These are phyloP conservation scores for Caenorhabditis zanzibari DNA, from an alignment of 2,888 invertebrate species.

Conservation along the genomic window DNA sequence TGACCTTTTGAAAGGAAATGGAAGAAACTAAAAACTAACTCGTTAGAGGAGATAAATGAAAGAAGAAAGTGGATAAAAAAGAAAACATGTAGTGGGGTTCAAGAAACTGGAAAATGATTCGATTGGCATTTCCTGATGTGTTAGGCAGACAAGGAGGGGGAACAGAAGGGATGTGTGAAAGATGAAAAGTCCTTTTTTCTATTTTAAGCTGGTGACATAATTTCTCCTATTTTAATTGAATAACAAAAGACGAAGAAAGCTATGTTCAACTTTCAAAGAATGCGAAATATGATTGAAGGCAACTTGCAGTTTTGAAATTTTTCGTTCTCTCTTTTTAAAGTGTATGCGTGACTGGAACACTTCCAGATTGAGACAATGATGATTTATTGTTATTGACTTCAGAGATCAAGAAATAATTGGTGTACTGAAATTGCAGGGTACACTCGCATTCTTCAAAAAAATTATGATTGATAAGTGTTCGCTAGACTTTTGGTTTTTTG, in stretches of 20 bases:
- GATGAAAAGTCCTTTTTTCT: background rate
- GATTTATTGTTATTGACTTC: conserved; percentile 50
- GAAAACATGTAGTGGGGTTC: conserved; percentile 42
- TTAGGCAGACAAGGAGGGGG: background rate
- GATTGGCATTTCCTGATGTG: conserved; percentile 54
- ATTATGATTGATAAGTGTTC: conserved; percentile 1
- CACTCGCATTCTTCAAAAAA: conserved; percentile 1
- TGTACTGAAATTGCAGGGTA: conserved; percentile 19
- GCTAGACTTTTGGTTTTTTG: conserved; percentile 13
- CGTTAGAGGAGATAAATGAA: conserved; percentile 5
- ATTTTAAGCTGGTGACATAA: conserved; percentile 22
- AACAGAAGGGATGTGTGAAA: conserved; percentile 4
- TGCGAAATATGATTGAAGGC: conserved; percentile 29
- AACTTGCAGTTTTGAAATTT: conserved; percentile 12
- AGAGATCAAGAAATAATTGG: conserved; percentile 50
- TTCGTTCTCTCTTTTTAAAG: conserved; percentile 23
- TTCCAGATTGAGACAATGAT: conserved; percentile 49
- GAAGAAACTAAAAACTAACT: conserved; percentile 41
- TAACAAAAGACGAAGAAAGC: background rate
- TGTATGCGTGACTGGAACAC: conserved; percentile 64
- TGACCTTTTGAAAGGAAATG: conserved; percentile 45
- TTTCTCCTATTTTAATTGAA: background rate
- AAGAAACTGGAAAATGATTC: conserved; percentile 60
- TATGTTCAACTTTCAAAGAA: conserved; percentile 19
- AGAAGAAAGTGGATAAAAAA: background rate